Evolutionary conservation across 1,140 invertebrate species (phyloP).

Genomic region (Drosophila carrolli): DNA sequence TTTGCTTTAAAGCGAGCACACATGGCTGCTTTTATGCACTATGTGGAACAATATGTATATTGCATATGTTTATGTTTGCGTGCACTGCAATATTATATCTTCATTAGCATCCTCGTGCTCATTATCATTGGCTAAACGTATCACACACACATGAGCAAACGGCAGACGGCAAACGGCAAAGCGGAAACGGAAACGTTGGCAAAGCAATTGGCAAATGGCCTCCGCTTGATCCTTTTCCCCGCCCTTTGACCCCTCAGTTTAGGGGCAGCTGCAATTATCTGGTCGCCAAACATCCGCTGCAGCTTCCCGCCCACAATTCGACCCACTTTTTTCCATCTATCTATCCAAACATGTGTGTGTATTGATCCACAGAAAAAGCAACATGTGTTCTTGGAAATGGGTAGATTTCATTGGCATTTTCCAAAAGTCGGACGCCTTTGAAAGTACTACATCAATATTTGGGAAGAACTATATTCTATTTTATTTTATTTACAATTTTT

Average conservation of each 20-base stretch:
- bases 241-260: constrained; percentile 7
- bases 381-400: not conserved
- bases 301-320: not conserved
- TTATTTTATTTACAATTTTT: too few species aligned
- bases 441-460: not conserved
- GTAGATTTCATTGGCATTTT: not conserved
- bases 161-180: constrained; percentile 21
- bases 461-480: too few species aligned
- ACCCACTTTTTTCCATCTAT: too few species aligned
- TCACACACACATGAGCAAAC: constrained; percentile 23
- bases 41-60: constrained; percentile 4
- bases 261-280: constrained; percentile 62
- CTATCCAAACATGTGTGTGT: too few species aligned
- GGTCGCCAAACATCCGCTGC: constrained; percentile 47
- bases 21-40: constrained; percentile 12
- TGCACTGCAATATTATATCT: constrained; percentile 57
- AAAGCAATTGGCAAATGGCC: constrained; percentile 76
- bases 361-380: not conserved
- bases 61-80: constrained; percentile 2
- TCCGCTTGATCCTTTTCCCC: not conserved
- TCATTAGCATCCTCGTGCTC: constrained; percentile 20
- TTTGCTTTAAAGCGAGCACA: constrained; percentile 50
- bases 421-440: not conserved
- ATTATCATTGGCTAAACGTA: constrained; percentile 51
- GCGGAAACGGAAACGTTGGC: constrained; percentile 72